Evolutionary conservation across 35 echinoderm and acorn worm genomes (phyloP).

Genomic region (Amphiura filiformis): DNA sequence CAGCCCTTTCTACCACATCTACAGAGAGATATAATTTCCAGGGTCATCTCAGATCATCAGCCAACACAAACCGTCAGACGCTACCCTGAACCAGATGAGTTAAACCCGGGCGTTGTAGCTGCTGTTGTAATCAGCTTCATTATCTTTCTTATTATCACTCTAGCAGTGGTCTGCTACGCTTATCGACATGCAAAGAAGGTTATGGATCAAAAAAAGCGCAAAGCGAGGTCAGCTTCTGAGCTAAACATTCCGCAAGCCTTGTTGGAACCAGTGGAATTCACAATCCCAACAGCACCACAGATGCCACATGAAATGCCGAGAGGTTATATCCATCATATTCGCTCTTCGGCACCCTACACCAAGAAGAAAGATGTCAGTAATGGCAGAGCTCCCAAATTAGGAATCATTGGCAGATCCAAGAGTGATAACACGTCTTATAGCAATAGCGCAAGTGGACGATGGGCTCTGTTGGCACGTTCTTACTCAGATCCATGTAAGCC

Average conservation of each 20-base stretch:
- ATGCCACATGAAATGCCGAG: neutral
- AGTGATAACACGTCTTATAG: neutral
- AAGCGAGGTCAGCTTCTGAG: neutral
- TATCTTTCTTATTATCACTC: neutral
- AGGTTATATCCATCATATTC: neutral
- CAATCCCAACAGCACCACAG: conserved; percentile 10
- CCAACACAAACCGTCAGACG: no score
- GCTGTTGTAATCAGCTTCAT: neutral
- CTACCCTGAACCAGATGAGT: no score
- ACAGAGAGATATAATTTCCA: no score
- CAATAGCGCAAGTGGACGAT: neutral
- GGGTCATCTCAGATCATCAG: no score
- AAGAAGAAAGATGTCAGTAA: no score
- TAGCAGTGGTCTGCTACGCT: neutral
- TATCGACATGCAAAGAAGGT: neutral
- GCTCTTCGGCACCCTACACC: neutral
- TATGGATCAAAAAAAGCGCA: neutral
- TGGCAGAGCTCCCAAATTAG: neutral
- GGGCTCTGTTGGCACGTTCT: neutral
- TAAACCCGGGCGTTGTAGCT: neutral
- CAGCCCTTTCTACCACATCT: no score
- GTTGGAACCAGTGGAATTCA: neutral
- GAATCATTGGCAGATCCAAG: neutral
- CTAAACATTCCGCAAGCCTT: neutral
- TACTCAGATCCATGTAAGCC: neutral